A percentile compares a stretch with the other conserved stretches of the same genome.
phyloP scores from a whole-genome alignment of 2,113 vertebrate genomes.

The Coryphaenoides rupestris region DNA sequence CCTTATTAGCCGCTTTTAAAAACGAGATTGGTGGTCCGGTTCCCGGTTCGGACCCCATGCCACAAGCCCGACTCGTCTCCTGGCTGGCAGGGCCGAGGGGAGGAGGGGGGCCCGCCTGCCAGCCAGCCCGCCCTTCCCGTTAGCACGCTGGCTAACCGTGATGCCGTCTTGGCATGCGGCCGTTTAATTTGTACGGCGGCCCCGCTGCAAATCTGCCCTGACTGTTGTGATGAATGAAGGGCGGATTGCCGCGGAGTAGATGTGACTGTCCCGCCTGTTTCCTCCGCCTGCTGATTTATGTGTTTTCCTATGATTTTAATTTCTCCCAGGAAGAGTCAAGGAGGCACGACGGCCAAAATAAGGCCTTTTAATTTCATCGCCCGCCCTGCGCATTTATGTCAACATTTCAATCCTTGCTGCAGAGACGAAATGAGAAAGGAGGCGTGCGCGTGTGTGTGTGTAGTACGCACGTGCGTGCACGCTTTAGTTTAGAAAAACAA shows the following conservation, averaged over 20 bases:
- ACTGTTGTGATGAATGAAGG: constrained; percentile 81
- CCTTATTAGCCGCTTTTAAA: no score
- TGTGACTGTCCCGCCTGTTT: constrained; percentile 71
- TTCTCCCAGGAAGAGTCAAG: constrained; percentile 68
- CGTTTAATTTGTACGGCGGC: constrained; percentile 72
- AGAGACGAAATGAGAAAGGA: constrained; percentile 2
- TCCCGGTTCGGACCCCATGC: no score
- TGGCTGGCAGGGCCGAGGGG: constrained; percentile 28
- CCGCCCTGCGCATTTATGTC: constrained; percentile 57
- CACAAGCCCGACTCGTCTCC: constrained; percentile 57
- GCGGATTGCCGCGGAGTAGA: constrained; percentile 75
- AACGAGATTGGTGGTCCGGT: no score
- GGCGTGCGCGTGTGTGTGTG: not conserved
- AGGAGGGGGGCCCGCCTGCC: no score
- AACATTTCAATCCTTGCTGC: constrained; percentile 43
- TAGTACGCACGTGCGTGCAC: no score
- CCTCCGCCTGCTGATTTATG: constrained; percentile 77
- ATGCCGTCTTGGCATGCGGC: constrained; percentile 62
- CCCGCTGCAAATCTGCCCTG: constrained; percentile 60
- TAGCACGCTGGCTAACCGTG: constrained; percentile 55
- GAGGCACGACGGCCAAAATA: constrained; percentile 57
- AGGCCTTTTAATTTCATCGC: constrained; percentile 69
- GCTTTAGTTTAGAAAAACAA: no score
- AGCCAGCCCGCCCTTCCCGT: no score
- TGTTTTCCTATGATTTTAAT: constrained; percentile 79